Base-by-base conservation (phyloP, 2,113 vertebrate species). In the Hystrix brachyura region DNA sequence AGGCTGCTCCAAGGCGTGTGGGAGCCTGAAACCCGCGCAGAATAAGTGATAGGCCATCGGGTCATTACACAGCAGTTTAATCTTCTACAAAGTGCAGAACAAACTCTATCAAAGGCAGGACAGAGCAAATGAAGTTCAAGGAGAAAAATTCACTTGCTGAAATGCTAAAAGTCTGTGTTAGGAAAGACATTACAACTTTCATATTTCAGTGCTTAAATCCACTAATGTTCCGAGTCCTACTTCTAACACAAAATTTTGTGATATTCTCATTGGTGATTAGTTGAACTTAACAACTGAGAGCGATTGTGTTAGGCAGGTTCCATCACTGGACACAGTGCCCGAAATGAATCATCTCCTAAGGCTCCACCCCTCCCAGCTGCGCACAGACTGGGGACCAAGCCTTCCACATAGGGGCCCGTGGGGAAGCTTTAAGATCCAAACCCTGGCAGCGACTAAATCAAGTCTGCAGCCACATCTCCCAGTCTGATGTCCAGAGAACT, bases 111-210 rank as follows among this genome's bases (percentile, higher is more conserved):
- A 69, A 93, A 94, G 65, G 46, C 10, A 69, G n/a, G 51, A 62
- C 59, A 85, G 62, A 86, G n/a, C 62, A 87, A 94, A 84, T 25
- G 38, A 72, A 78, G 55, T 87, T 95, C 62, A 93, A 87, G 82
- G 62, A 88, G 90, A 78, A 93, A 96, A 84, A 62, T 62, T 53
- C 53, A 79, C 90, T 93, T 91, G 57, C 57, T 90, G 67, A 83
- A 95, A 74, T 72, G 23, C 38, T 67, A n/a, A 59, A 92, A 43
- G 60, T 89, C 92, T 64, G 18, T 51, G n/a, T 51, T 67, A 64
- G 64, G 82, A 96, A 92, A 84, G 67, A 91, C 53, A 86, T 34
- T 23, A 79, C 84, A 82, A 46, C n/a, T 83, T 95, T 43, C 74
- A 46, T 55, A 72, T 84, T 81, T 87, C 29, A 51, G 23, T 90